Evolutionary conservation across 2,888 invertebrate genomes (phyloP).

Genomic region (Tetheella fluctuosa): DNA sequence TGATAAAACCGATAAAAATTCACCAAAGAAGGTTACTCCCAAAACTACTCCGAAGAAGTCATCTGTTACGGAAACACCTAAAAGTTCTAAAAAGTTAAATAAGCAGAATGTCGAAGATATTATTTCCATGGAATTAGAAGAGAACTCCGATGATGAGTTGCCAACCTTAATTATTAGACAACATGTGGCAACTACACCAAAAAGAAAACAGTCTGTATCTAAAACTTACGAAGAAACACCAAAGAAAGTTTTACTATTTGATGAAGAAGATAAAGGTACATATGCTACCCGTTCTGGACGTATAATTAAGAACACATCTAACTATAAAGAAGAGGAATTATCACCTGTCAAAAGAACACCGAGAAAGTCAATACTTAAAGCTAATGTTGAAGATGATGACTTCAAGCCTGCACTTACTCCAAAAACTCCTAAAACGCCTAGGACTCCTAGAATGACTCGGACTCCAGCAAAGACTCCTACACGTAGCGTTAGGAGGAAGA

Average conservation of each 20-base stretch:
- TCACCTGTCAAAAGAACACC: slow-evolving; percentile 64
- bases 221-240: slow-evolving; percentile 62
- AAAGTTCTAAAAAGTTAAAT: slow-evolving; percentile 50
- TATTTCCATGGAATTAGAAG: slow-evolving; percentile 69
- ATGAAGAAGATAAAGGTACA: slow-evolving; percentile 53
- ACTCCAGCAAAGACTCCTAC: slow-evolving; percentile 57
- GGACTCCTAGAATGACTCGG: slow-evolving; percentile 41
- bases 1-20: slow-evolving; percentile 70
- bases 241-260: slow-evolving; percentile 66
- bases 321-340: slow-evolving; percentile 60
- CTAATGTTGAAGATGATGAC: slow-evolving; percentile 54
- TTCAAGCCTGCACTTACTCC: slow-evolving; percentile 51
- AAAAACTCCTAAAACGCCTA: slow-evolving; percentile 51
- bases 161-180: slow-evolving; percentile 73
- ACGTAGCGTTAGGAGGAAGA: slow-evolving; percentile 57
- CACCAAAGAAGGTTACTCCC: slow-evolving; percentile 59
- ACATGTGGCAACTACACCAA: slow-evolving; percentile 62
- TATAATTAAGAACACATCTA: slow-evolving; percentile 47
- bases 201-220: slow-evolving; percentile 57
- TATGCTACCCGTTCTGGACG: slow-evolving; percentile 60
- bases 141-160: slow-evolving; percentile 74
- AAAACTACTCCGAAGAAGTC: slow-evolving; percentile 37
- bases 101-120: slow-evolving; percentile 62
- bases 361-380: slow-evolving; percentile 47
- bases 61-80: slow-evolving; percentile 52